Percentiles rank a stretch among this genome's conserved stretches.
Evolutionary conservation across 2,888 invertebrate genomes (phyloP).

Genomic region (Arrhopalites spinosus): DNA sequence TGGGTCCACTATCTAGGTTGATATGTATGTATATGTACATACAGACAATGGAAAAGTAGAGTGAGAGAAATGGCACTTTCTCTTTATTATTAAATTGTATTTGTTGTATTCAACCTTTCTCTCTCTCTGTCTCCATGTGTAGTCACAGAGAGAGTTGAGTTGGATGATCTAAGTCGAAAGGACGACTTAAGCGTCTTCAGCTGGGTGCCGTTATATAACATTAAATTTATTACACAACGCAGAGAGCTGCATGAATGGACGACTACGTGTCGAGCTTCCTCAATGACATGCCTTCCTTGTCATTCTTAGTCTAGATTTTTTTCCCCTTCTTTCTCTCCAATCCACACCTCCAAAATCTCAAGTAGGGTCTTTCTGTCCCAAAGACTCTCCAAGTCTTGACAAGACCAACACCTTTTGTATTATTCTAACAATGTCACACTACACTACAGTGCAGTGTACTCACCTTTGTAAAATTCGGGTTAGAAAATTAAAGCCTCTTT

Average conservation of each 20-base stretch:
- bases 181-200: conserved; percentile 15
- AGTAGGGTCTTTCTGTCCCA: neutral
- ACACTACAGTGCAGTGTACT: no score
- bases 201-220: conserved; percentile 16
- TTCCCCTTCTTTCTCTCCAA: neutral
- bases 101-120: no score
- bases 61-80: neutral
- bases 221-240: conserved; percentile 17
- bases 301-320: neutral
- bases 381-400: no score
- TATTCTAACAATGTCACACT: no score
- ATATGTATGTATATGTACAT: neutral
- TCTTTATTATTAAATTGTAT: conserved; percentile 26
- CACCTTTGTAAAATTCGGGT: no score
- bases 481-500: neutral
- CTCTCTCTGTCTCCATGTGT: neutral
- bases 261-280: conserved; percentile 19
- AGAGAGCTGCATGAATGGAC: neutral
- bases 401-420: no score
- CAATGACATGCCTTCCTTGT: conserved; percentile 13
- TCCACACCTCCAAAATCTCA: neutral
- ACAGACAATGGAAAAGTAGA: neutral
- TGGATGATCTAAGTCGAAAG: conserved; percentile 13
- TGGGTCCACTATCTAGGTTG: neutral
- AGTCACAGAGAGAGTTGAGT: neutral